Base-by-base conservation (phyloP, 2,888 invertebrate genomes). In the Ariolimax columbianus region DNA sequence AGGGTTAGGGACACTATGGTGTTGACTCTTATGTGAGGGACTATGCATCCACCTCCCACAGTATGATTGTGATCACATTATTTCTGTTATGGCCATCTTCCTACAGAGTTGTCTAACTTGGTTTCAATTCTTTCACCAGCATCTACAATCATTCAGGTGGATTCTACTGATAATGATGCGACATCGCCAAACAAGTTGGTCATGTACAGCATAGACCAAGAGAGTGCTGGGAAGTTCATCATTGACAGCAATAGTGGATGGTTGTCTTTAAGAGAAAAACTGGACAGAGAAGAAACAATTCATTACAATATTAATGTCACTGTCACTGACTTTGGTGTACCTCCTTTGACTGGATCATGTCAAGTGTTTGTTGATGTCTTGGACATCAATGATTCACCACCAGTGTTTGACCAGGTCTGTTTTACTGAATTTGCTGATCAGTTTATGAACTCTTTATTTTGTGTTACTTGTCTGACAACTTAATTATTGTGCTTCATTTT, bases 371-470 rank as follows among this genome's bases (percentile, higher is more conserved):
- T 99, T n/a, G 96, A 96, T 0, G 97, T 99, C 84, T 95, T 96
- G 38, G 98, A 98, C 94, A 97, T 98, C 0, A 98, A 98, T 93
- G 98, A 99, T 93, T 98, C 98, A 92, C 95, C 96, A 0, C 98
- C 98, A 0, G 94, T 96, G 9, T 96, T 98, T 84, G 63, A 40
- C 23, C 86, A 83, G 40, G 83, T 83, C n/a, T 17, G 78, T 70
- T 11, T 43, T 55, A 23, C 30, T 43, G 1, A 23, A 4, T 26
- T 23, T 43, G 1, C 2, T 43, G 26, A 66, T 66, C n/a, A 38
- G 51, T 47, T 23, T n/a, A n/a, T n/a, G 4, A 63, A n/a, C 23
- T 26, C 19, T 33, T 55, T 11, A 77, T 59, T 47, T 55, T 33
- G 14, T n/a, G n/a, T n/a, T n/a, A n/a, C n/a, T n/a, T n/a, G n/a